phyloP scores from a whole-genome alignment of 2,797 vertebrate species.

The Ibycter americanus region DNA sequence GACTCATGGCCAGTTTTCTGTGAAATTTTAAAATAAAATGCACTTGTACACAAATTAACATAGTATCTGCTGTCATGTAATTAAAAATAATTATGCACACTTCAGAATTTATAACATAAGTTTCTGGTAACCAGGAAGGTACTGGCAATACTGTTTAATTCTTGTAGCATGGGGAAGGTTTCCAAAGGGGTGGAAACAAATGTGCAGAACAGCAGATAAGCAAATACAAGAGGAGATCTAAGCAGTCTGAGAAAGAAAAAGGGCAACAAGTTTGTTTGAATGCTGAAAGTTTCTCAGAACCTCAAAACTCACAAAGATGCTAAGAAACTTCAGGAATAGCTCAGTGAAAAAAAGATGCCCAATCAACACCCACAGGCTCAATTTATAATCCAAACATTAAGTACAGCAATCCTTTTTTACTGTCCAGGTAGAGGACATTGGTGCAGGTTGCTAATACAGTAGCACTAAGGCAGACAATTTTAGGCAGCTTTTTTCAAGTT shows the following conservation, averaged over 20 bases:
- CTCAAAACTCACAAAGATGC: neutral
- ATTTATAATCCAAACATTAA: slow-evolving; percentile 62
- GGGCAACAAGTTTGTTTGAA: slow-evolving; percentile 4
- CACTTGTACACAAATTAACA: neutral
- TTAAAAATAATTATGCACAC: neutral
- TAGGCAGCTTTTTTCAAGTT: neutral
- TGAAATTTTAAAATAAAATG: neutral
- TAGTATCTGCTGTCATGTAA: neutral
- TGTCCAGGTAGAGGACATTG: neutral
- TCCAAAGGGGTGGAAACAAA: slow-evolving; percentile 26
- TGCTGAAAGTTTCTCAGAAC: slow-evolving; percentile 21
- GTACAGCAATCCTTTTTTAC: slow-evolving; percentile 5
- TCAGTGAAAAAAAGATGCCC: slow-evolving; percentile 53
- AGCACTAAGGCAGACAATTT: neutral
- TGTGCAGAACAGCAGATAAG: slow-evolving; percentile 3
- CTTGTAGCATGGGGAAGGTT: neutral
- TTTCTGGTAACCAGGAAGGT: neutral
- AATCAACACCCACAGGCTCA: slow-evolving; percentile 64
- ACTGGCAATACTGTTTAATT: neutral
- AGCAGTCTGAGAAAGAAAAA: slow-evolving; percentile 2
- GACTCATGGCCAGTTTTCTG: neutral
- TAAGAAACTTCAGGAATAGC: slow-evolving; percentile 66
- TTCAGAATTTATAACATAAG: neutral
- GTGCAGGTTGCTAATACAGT: neutral
- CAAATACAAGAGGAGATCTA: slow-evolving; percentile 7